phyloP scores from a whole-genome alignment of 2,888 invertebrate genomes.

The Pachydiplax longipennis region DNA sequence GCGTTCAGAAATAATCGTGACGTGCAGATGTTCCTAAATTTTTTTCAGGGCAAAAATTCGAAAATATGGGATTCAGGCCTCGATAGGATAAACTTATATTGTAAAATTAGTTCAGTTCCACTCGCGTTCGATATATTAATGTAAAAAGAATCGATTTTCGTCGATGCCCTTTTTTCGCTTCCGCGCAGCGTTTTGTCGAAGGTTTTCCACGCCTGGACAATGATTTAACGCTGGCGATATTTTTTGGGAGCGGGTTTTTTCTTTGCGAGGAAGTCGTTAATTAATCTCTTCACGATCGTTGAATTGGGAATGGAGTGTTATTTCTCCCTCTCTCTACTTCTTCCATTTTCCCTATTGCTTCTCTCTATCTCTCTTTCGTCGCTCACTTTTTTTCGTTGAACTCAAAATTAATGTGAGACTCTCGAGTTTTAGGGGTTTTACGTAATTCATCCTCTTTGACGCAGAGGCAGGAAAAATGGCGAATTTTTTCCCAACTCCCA shows the following conservation, averaged over 20 bases:
- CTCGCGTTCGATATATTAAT: no score
- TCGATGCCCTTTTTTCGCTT: neutral
- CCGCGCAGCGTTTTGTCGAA: neutral
- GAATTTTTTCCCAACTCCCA: neutral
- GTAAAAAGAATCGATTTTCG: neutral
- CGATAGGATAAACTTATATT: no score
- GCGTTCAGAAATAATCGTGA: no score
- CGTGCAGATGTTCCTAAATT: no score
- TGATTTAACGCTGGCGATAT: conserved; percentile 28
- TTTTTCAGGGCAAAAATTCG: no score
- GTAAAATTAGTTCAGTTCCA: no score
- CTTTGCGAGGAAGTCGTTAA: conserved; percentile 25
- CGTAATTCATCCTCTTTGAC: conserved; percentile 26
- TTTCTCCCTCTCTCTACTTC: neutral
- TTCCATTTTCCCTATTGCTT: no score
- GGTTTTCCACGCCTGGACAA: neutral
- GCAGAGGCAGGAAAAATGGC: neutral
- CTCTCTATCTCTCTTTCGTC: neutral
- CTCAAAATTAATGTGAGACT: neutral
- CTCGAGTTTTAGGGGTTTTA: neutral
- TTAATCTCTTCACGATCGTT: conserved; percentile 18
- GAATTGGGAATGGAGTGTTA: conserved; percentile 40
- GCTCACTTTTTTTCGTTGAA: conserved; percentile 1
- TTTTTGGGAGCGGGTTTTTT: conserved; percentile 16
- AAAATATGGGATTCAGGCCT: no score